These are phyloP conservation scores for Tachina fera DNA, from an alignment of 2,888 invertebrate genomes.

Conservation along the genomic window DNA sequence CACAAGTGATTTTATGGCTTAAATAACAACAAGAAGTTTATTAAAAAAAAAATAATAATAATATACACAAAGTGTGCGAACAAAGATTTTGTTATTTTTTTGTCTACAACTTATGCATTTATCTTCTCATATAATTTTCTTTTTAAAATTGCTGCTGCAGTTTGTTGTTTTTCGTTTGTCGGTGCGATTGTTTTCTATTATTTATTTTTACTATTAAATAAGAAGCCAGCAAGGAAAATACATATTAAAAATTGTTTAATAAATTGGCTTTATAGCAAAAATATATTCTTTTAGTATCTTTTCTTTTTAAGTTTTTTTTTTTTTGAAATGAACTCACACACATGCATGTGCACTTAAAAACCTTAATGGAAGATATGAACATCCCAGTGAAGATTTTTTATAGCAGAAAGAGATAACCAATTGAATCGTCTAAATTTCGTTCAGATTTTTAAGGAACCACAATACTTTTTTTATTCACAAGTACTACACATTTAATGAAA, in stretches of 20 bases:
- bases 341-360: neutral
- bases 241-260: neutral
- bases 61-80: neutral
- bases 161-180: conserved; percentile 40
- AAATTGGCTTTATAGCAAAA: conserved; percentile 58
- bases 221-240: neutral
- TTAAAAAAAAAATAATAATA: too few species aligned
- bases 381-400: too few species aligned
- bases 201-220: conserved; percentile 35
- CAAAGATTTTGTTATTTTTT: neutral
- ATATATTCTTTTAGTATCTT: neutral
- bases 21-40: conserved; percentile 3
- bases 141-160: conserved; percentile 12
- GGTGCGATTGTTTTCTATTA: conserved; percentile 47
- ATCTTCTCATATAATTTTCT: neutral
- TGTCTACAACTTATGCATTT: too few species aligned
- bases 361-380: neutral
- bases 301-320: neutral
- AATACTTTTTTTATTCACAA: too few species aligned
- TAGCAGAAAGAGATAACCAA: too few species aligned
- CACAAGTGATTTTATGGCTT: conserved; percentile 43
- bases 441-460: too few species aligned
- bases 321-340: neutral
- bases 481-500: too few species aligned
- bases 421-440: too few species aligned